These are phyloP conservation scores for Thymelicus lineola DNA, from an alignment of 2,888 invertebrate species.

Conservation along the genomic window DNA sequence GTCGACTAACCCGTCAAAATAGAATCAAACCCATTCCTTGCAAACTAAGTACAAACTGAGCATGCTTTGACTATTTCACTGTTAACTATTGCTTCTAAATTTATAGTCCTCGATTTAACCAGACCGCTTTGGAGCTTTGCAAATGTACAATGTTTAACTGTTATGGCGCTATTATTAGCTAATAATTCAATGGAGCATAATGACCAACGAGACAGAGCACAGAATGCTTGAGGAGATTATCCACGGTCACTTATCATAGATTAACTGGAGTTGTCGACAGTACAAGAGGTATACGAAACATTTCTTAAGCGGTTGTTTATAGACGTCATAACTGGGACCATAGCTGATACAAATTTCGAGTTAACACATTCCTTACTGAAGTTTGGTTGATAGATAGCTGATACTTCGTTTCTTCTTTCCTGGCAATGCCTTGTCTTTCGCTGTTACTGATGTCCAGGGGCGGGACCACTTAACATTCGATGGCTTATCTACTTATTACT, in stretches of 20 bases:
- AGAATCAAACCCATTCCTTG: no score
- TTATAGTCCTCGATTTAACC: conserved; percentile 8
- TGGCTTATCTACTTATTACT: no score
- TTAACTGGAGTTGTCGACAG: conserved; percentile 18
- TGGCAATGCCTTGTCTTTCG: no score
- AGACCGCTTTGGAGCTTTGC: conserved; percentile 8
- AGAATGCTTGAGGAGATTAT: conserved; percentile 29
- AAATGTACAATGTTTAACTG: conserved; percentile 17
- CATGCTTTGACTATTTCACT: not conserved
- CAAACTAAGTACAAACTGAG: no score
- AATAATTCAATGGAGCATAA: conserved; percentile 24
- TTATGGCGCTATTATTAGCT: conserved; percentile 21
- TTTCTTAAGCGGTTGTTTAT: conserved; percentile 7
- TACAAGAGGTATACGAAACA: not conserved
- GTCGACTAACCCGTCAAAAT: no score
- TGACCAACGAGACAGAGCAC: conserved; percentile 13
- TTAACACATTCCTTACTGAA: no score
- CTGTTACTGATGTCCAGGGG: no score
- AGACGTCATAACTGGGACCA: not conserved
- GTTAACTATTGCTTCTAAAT: conserved; percentile 13
- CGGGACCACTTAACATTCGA: no score
- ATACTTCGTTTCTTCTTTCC: no score
- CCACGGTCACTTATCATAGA: conserved; percentile 21
- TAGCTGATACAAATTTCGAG: not conserved
- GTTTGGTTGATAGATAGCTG: no score